These are phyloP conservation scores for Cinclus mexicanus DNA, from an alignment of 2,113 vertebrate species.

Conservation along the genomic window DNA sequence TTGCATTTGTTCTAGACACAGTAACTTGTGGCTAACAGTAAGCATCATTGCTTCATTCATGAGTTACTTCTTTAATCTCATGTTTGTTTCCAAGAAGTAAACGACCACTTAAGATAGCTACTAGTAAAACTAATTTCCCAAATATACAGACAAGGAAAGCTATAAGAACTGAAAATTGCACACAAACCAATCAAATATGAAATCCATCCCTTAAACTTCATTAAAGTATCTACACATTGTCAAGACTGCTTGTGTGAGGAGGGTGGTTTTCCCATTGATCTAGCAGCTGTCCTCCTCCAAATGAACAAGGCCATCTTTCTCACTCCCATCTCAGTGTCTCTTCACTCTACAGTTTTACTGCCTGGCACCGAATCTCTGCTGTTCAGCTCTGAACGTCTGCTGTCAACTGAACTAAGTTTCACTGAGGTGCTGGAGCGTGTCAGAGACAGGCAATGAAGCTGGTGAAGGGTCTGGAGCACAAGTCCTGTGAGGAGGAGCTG, in stretches of 20 bases:
- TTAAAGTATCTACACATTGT: not conserved
- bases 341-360: not conserved
- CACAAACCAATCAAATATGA: not conserved
- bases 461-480: not conserved
- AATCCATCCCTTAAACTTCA: not conserved
- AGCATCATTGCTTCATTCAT: conserved; percentile 3
- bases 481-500: no score
- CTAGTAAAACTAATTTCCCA: conserved; percentile 1
- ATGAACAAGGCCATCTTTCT: not conserved
- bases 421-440: not conserved
- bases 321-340: not conserved
- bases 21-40: not conserved
- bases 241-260: not conserved
- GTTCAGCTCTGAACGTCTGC: not conserved
- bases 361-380: not conserved
- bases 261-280: not conserved
- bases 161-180: not conserved
- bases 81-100: conserved; percentile 7
- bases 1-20: not conserved
- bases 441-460: not conserved
- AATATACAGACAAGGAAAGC: not conserved
- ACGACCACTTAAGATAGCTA: not conserved
- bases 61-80: not conserved
- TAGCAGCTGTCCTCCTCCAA: not conserved
- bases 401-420: not conserved